Evolutionary conservation across 1,140 invertebrate species (phyloP), one percentile per base, ranked within the genome.

Genomic region (Onthophagus taurus): DNA sequence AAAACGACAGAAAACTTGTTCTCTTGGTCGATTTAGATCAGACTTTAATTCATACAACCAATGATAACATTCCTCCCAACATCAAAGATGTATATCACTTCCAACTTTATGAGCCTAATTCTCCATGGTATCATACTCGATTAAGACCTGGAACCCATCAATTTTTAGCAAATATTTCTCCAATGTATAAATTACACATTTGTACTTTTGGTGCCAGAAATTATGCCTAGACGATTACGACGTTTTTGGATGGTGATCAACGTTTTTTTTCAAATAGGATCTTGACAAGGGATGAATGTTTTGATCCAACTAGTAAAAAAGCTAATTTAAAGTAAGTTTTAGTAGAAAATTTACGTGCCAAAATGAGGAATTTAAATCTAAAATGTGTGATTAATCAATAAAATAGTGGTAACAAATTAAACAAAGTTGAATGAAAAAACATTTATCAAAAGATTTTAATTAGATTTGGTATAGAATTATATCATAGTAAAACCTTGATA

Each of bases 11-110:
- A 34, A 97, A 97, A 67, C 70, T 99, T 16, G 93, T 94, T 19
- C 65, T 99, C 2, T 72, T 99, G 4, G 94, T 99, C 8, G 97
- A 99, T 77, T 76, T 99, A 26, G 97, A 99, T 77, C 95, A 99
- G 67, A 99, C 96, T 1, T 71, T 99, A 18, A 91, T 99, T 58
- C 97, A 99, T 61, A 99, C 97, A 2, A 98, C 96, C 9, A 97
- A 98, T 71, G 92, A 97, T 61, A 82, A 88, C 63, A 79, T 97
- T 53, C 87, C 88, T 36, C 73, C 83, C 21, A 88, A 94, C 63
- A 76, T 97, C 23, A 92, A 93, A 85, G 90, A 90, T 72, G 89
- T 97, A 17, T 80, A 86, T 59, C 92, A 97, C 66, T 97, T 94
- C 68, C 89, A 91, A 69, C 66, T 97, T 4, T 80, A 86, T 60